Evolutionary conservation across 2,888 invertebrate genomes (phyloP), one percentile per base, ranked within the genome.

Genomic region (Heteropelma amictum): DNA sequence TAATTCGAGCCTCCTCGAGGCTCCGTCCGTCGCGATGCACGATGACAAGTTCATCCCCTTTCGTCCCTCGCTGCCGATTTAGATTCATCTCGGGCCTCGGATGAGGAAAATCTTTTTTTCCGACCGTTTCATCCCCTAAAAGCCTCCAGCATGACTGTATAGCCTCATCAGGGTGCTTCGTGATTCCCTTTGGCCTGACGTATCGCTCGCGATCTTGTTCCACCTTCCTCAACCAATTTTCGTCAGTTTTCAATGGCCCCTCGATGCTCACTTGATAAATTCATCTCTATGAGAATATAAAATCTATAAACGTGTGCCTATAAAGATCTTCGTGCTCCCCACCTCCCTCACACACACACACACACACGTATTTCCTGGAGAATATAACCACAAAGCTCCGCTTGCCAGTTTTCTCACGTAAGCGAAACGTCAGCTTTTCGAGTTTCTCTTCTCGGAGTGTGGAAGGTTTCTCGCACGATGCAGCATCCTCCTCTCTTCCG

Each of bases 381-480:
- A n/a, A 38, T 33, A 33, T 33, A 33, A 12, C n/a, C n/a, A 4
- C 5, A 0, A n/a, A 6, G 33, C 7, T n/a, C 51, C 42, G 69
- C 71, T 78, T 80, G 78, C 80, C 75, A 80, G 79, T 80, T 80
- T 77, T 72, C 54, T 68, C 80, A 81, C 80, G 80, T 81, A 81
- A 81, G 85, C 86, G 84, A 86, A 87, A 87, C 86, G 87, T 87
- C 87, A 86, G 87, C 87, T 85, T 80, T 85, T 84, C 80, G 71
- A 79, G 77, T 70, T 78, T 58, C 60, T 53, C 12, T 58, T 38
- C 47, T 65, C 58, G 21, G 23, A 42, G 8, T 21, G 10, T 7
- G n/a, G 7, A 26, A 64, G 28, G 8, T 49, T 38, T 26, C 26
- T 49, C 35, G n/a, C 42, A 28, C 58, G 42, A 33, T 53, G 40